A percentile compares a stretch with the other conserved stretches of the same genome.
Conservation (phyloP, 2,797 vertebrate species). For the Sebastes melanostomus region DNA sequence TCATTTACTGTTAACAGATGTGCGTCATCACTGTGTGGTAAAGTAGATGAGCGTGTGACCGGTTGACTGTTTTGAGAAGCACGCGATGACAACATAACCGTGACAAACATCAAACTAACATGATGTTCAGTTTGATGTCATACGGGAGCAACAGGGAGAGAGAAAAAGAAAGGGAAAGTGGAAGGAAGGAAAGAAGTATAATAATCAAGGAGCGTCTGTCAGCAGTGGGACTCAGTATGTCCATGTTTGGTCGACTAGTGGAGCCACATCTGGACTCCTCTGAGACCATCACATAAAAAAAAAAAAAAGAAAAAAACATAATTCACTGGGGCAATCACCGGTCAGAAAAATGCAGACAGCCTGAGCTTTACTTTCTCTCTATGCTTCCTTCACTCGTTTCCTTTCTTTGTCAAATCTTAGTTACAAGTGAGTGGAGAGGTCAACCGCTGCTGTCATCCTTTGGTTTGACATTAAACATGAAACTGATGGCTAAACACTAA, state of each 20-base stretch:
- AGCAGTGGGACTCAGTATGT: background rate
- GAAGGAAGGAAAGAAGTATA: background rate
- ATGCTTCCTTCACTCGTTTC: background rate
- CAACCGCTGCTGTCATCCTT: background rate
- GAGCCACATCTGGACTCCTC: slow-evolving; percentile 1
- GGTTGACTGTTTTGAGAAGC: background rate
- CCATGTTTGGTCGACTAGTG: background rate
- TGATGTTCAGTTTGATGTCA: background rate
- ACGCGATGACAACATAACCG: background rate
- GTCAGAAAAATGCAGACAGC: background rate
- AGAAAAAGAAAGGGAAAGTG: background rate
- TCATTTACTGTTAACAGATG: background rate
- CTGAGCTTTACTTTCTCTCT: background rate
- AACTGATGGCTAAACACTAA: background rate
- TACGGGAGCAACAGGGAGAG: background rate
- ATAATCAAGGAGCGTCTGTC: background rate
- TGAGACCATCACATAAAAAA: background rate
- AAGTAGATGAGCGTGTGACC: background rate
- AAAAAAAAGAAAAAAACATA: background rate
- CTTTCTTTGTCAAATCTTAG: background rate
- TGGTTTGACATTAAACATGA: background rate
- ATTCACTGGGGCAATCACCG: background rate
- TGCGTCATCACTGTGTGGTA: background rate
- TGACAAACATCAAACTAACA: background rate
- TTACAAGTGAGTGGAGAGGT: background rate